Evolutionary conservation across 92 coral and sea anemone species (phyloP), one percentile per base, ranked within the genome.

Genomic region (Chrysogorgia sp.): DNA sequence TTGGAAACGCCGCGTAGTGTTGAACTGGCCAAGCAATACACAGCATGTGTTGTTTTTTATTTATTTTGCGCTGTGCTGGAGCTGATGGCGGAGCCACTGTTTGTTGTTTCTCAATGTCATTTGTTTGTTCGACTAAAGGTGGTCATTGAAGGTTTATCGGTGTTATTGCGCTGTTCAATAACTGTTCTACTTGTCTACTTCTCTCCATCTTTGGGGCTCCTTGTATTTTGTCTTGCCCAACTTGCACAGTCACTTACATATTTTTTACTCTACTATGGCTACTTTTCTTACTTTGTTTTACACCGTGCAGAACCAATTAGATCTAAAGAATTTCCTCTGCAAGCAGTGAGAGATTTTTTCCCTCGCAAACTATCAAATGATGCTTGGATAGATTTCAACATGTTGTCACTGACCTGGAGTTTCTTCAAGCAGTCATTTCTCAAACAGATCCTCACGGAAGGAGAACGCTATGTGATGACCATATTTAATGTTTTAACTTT

Each of bases 381-480:
- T 56, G 83, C 90, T 20, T 74, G 83, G 12, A 57, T 96, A 1
- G 92, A 92, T 63, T 86, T 83, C 83, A 90, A 81, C 23, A 40
- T 89, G 84, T 91, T 91, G 0, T 86, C 77, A 50, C 86, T 96
- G 26, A 96, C 99, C 10, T 96, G 97, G 97, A 96, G 99, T 63
- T 96, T 96, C 79, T 96, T 96, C 83, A 89, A 90, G 67, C 99
- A 96, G 69, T 96, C 99, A 47, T 89, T 96, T 72, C 83, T 96
- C 31, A 96, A 96, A 82, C 92, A 92, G 56, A 92, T 96, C 62
- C 84, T 96, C 26, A 96, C 99, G 6, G 99, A 96, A 64, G 99
- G 99, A 29, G 99, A 96, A 84, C 90, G 99, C 37, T 96, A 87
- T 55, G 88, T 96, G 58, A 96, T 96, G 99, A 96, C 99, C 15